Evolutionary conservation across 1,140 invertebrate genomes (phyloP), one percentile per base, ranked within the genome.

Genomic region (Achroia grisella): DNA sequence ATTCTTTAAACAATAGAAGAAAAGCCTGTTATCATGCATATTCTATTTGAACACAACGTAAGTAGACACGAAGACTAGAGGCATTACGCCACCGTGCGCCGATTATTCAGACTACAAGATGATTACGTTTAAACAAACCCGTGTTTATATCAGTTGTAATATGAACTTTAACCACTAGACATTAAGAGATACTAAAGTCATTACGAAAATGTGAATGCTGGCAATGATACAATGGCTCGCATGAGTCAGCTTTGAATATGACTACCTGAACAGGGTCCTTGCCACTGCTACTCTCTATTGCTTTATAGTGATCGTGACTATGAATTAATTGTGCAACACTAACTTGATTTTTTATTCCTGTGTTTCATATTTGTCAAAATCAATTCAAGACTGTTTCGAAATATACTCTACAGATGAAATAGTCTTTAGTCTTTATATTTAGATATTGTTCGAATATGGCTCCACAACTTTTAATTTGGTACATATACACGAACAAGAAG

Each of bases 81-180:
- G 13, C 17, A 17, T 75, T 75, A 68, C 71, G 62, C 68, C 68
- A 76, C 49, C 49, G 45, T 44, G 33, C 36, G 46, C 53, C 65
- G 71, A 75, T 73, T 77, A 77, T 77, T 73, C 71, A 66, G 59
- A 69, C 59, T 48, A 58, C 52, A 61, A 71, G 58, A 64, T 60
- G 49, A 71, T 76, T 69, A 68, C 69, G 56, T 46, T 44, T 37
- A 41, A 39, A 39, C 44, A 60, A 65, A 48, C 32, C 35, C n/a
- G 37, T 35, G 48, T 51, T 39, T 23, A 23, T 6, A 23, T 46
- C 48, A 63, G 1, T 44, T n/a, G 44, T n/a, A 68, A 62, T 69
- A 44, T 61, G 42, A 43, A 53, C 63, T 54, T 58, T 71, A 65
- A 57, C 15, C 10, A 23, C 11, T 41, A 10, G 47, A 23, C 6